A percentile compares a stretch with the other conserved stretches of the same genome.
These are phyloP conservation scores for Syrphus vitripennis DNA, from an alignment of 2,888 invertebrate genomes.

Conservation along the genomic window DNA sequence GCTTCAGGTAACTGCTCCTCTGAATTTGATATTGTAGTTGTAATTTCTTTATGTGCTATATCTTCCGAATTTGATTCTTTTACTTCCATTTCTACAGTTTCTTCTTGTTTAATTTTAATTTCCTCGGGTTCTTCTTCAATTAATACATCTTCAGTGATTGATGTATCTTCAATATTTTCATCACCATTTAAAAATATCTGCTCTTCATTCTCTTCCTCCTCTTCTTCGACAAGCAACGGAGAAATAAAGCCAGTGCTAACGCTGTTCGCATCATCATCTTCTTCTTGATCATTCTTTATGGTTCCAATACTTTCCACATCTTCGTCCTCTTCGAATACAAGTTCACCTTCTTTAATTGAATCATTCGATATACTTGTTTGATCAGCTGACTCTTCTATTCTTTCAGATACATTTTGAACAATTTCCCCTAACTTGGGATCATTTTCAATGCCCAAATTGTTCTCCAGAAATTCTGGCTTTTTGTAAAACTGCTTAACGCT, in stretches of 20 bases:
- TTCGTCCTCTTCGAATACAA: conserved; percentile 75
- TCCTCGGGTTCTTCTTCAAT: conserved; percentile 53
- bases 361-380: conserved; percentile 66
- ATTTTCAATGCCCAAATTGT: conserved; percentile 81
- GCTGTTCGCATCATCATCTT: conserved; percentile 72
- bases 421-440: conserved; percentile 81
- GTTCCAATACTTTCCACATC: conserved; percentile 70
- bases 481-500: conserved; percentile 81
- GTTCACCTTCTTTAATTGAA: conserved; percentile 75
- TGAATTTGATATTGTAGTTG: background rate
- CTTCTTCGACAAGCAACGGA: conserved; percentile 73
- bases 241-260: conserved; percentile 72
- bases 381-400: conserved; percentile 43
- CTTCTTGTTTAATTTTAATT: background rate
- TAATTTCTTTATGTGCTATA: background rate
- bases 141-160: conserved; percentile 73
- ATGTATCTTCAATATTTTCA: conserved; percentile 73
- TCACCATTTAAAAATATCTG: conserved; percentile 57
- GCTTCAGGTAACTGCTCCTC: background rate
- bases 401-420: conserved; percentile 75
- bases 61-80: background rate
- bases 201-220: conserved; percentile 55
- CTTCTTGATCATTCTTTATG: conserved; percentile 28
- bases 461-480: conserved; percentile 80
- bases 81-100: conserved; percentile 25